phyloP scores from a whole-genome alignment of 2,113 vertebrate species.

The Oceanodroma tethys region DNA sequence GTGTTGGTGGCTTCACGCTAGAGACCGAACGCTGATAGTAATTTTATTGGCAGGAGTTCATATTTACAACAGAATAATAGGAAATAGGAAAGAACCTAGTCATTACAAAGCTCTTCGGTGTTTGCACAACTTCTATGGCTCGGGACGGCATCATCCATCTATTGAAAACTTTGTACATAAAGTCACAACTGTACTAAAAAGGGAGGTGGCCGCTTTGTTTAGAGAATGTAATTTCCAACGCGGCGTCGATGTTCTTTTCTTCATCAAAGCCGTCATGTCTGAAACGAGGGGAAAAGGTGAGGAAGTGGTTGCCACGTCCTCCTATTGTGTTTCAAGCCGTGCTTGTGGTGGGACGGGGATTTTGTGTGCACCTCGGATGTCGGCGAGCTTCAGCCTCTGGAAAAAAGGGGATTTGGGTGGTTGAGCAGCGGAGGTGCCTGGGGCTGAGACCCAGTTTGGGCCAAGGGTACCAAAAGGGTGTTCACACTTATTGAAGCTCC shows the following conservation, averaged over 20 bases:
- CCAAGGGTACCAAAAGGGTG: background rate
- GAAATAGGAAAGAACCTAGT: background rate
- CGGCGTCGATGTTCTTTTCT: background rate
- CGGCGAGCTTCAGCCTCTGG: background rate
- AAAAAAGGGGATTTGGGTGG: background rate
- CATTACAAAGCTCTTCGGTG: background rate
- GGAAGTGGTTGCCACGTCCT: background rate
- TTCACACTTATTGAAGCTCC: fast-evolving
- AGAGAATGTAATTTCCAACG: background rate
- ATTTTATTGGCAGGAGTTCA: background rate
- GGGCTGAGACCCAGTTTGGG: background rate
- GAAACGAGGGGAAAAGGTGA: background rate
- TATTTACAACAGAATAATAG: background rate
- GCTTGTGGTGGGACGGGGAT: fast-evolving
- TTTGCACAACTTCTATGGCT: background rate
- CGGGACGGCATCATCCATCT: fast-evolving
- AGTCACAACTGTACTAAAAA: fast-evolving
- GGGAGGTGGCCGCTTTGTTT: fast-evolving
- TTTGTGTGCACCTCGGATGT: fast-evolving
- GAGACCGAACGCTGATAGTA: fast-evolving
- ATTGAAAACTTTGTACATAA: fast-evolving
- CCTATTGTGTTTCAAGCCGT: background rate
- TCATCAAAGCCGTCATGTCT: fast-evolving
- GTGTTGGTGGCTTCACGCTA: background rate
- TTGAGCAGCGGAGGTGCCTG: background rate